Percentiles rank a stretch among this genome's conserved stretches.
These are phyloP conservation scores for Phylloscopus trochiloides DNA, from an alignment of 2,113 vertebrate genomes.

Conservation along the genomic window DNA sequence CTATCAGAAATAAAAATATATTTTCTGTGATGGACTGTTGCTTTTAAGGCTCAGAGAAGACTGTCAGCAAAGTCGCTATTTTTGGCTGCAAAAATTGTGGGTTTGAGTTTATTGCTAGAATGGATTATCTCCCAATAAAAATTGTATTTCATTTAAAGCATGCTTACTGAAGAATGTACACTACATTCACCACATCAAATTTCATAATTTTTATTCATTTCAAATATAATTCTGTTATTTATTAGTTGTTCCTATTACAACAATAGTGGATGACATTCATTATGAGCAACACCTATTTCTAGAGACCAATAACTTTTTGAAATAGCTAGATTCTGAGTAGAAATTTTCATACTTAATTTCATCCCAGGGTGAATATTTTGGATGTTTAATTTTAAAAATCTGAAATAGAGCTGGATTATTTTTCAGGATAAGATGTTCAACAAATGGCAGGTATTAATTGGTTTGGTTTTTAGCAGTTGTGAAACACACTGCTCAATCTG, in stretches of 20 bases:
- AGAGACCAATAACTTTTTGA: not conserved
- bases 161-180: not conserved
- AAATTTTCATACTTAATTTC: not conserved
- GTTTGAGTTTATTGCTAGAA: constrained; percentile 9
- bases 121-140: not conserved
- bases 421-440: not conserved
- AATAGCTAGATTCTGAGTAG: not conserved
- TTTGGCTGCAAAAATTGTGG: not conserved
- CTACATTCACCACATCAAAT: not conserved
- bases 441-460: not conserved
- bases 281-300: not conserved
- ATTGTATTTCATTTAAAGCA: not conserved
- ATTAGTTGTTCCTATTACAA: not conserved
- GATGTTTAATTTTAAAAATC: constrained; percentile 10
- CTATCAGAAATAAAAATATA: not conserved
- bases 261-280: not conserved
- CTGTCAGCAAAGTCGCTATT: not conserved
- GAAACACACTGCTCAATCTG: not conserved
- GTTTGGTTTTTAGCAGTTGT: not conserved
- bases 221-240: not conserved
- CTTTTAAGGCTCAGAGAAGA: not conserved
- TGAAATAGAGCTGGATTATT: not conserved
- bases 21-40: not conserved
- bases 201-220: not conserved
- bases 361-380: not conserved